Base-by-base conservation (phyloP, 2,797 vertebrate species). In the Heliangelus exortis region DNA sequence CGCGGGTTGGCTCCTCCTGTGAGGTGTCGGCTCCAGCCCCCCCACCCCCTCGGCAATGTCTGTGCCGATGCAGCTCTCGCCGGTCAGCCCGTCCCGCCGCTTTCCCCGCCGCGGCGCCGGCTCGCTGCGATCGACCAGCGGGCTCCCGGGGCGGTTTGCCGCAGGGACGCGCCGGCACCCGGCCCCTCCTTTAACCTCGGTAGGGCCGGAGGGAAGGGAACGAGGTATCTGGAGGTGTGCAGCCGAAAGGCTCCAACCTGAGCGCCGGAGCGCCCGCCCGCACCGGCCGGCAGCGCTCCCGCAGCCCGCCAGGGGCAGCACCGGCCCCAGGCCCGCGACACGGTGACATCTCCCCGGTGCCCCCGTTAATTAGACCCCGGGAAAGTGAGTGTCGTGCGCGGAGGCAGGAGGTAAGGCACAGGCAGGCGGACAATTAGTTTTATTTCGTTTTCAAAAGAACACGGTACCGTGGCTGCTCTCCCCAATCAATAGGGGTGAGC, bases 91-190 rank as follows among this genome's bases (percentile, higher is more conserved):
- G 22, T 19, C 31, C 33, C 20, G 12, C 41, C 36, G 41, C 94
- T 91, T 89, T 91, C 94, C 93, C 91, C 72, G 41, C 87, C 97
- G 97, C 97, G 97, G 97, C 97, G 96, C 98, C 97, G 95, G 96
- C 96, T 96, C 93, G 95, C 95, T 95, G 95, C 89, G 95, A 97
- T 97, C 97, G 98, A 97, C 94, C 96, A 96, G 93, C 43, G 83
- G 92, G 96, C 96, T 97, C 96, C 96, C 96, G 96, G 97, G 95
- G 96, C 82, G 78, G 92, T 95, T 96, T 67, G 89, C 97, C 97
- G 97, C 96, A 97, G 96, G 97, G 96, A 93, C 91, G 93, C 90
- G 96, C 94, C 95, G 95, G 92, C 92, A 82, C 87, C 86, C 88
- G 85, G 25, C 28, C 83, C 69, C 61, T 54, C 87, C 93, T 58